phyloP scores from a whole-genome alignment of 2,797 vertebrate species.

The Amniataba percoides region DNA sequence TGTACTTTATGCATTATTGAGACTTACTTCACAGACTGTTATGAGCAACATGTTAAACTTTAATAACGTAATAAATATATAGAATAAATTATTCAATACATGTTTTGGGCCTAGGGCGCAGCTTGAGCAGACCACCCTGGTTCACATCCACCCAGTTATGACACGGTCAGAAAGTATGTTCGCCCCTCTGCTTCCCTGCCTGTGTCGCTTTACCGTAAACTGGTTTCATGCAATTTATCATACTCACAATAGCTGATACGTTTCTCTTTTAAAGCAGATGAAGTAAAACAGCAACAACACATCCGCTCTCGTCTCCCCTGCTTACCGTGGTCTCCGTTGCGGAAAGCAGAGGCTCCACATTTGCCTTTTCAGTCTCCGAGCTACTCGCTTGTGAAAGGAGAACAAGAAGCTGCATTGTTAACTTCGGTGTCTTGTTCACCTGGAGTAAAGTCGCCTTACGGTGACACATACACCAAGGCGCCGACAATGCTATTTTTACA shows the following conservation, averaged over 20 bases:
- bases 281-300: slow-evolving; percentile 1
- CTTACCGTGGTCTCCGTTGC: not conserved
- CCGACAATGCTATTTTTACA: not conserved
- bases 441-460: not conserved
- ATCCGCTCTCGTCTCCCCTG: not conserved
- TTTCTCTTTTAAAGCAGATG: not conserved
- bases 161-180: too few relatives aligned
- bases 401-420: slow-evolving; percentile 3
- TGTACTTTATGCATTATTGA: not conserved
- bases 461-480: not conserved
- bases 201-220: too few relatives aligned
- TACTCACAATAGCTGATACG: not conserved
- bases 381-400: slow-evolving; percentile 9
- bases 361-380: slow-evolving; percentile 20
- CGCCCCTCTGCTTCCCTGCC: too few relatives aligned
- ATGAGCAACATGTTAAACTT: too few relatives aligned
- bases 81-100: too few relatives aligned
- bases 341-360: not conserved
- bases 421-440: not conserved
- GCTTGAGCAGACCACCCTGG: too few relatives aligned
- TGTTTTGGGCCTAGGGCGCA: too few relatives aligned
- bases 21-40: too few relatives aligned
- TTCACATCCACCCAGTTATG: too few relatives aligned
- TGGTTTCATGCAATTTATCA: too few relatives aligned
- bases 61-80: too few relatives aligned